Evolutionary conservation across 1,140 invertebrate species (phyloP).

Genomic region (Drosophila pallidifrons): DNA sequence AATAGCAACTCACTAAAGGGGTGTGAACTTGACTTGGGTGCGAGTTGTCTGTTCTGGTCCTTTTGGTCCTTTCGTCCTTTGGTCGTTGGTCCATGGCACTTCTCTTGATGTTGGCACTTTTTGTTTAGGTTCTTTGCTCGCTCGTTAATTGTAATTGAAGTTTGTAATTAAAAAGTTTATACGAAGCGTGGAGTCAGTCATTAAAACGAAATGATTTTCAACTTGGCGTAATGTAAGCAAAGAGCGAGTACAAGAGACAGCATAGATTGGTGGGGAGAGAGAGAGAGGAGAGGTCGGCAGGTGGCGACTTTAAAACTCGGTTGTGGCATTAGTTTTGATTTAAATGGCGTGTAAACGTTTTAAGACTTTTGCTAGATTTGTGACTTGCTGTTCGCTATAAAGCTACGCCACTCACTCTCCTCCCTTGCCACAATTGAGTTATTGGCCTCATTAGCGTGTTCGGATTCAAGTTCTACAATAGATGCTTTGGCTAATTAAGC

Average conservation of each 20-base stretch:
- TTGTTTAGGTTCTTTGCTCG: conserved; percentile 52
- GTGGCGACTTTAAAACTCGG: conserved; percentile 20
- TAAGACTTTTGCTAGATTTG: conserved; percentile 64
- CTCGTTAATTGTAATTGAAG: conserved; percentile 81
- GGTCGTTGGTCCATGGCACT: background rate
- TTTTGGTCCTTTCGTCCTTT: conserved; percentile 5
- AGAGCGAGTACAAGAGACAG: background rate
- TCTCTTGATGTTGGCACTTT: conserved; percentile 24
- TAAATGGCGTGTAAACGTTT: conserved; percentile 78
- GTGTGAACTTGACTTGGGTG: conserved; percentile 16
- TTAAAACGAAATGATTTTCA: conserved; percentile 74
- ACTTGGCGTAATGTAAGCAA: conserved; percentile 50
- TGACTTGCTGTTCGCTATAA: conserved; percentile 24
- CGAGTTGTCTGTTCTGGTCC: background rate
- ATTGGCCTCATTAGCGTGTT: conserved; percentile 67
- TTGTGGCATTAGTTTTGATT: conserved; percentile 72
- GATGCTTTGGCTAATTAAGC: conserved; percentile 31
- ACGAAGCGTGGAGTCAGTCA: conserved; percentile 64
- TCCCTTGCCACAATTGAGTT: conserved; percentile 70
- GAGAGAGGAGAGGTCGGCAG: conserved; percentile 14
- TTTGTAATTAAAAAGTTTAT: conserved; percentile 83
- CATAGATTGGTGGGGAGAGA: background rate
- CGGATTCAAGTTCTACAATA: conserved; percentile 14
- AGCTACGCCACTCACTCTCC: conserved; percentile 18
- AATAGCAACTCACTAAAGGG: background rate